Percentiles rank a stretch among this genome's conserved stretches.
Conservation (phyloP, 2,797 vertebrate species). For the Dryobates pubescens region DNA sequence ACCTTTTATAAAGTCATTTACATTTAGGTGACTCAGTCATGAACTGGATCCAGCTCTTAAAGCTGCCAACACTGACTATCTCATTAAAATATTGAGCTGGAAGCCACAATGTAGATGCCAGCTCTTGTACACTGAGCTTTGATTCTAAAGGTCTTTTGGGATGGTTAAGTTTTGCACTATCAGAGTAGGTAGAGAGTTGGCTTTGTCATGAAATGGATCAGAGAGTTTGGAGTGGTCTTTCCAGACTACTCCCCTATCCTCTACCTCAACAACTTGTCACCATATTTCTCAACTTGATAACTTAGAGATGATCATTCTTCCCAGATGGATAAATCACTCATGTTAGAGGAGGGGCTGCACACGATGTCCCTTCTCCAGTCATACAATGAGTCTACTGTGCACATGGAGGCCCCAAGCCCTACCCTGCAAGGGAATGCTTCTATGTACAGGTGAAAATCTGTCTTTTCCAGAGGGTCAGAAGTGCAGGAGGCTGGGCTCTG, state of each 20-base stretch:
- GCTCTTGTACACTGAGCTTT: neutral
- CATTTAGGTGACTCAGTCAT: neutral
- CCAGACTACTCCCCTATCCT: neutral
- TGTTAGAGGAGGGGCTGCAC: neutral
- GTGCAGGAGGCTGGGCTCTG: neutral
- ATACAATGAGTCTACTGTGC: neutral
- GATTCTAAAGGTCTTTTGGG: neutral
- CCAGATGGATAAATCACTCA: neutral
- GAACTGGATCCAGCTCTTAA: neutral
- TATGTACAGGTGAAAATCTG: neutral
- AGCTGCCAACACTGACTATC: neutral
- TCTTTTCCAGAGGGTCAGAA: neutral
- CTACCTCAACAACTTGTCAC: neutral
- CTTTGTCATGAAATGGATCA: neutral
- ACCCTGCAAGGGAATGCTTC: neutral
- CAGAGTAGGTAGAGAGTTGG: neutral
- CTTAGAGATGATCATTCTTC: neutral
- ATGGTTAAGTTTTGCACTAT: neutral
- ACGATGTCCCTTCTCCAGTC: neutral
- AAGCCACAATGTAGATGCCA: neutral
- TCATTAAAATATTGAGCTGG: neutral
- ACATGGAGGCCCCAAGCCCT: neutral
- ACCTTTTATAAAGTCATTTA: neutral
- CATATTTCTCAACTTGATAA: neutral
- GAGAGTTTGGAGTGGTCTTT: neutral